A percentile compares a stretch with the other conserved stretches of the same genome.
Conservation (phyloP, 1,140 invertebrate genomes). For the Acarapis woodi region DNA sequence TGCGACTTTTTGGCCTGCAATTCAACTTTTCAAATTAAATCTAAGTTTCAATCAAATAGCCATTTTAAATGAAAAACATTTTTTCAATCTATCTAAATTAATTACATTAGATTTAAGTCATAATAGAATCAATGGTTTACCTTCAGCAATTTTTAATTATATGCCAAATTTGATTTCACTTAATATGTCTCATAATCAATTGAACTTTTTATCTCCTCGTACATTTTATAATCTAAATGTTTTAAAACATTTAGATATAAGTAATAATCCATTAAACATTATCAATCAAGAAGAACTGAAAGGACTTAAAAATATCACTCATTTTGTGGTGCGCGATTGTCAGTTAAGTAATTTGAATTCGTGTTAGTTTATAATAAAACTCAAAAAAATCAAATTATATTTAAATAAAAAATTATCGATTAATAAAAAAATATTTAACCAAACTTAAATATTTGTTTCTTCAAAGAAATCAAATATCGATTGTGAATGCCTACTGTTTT, state of each 20-base stretch:
- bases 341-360: constrained; percentile 13
- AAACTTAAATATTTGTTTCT: constrained; percentile 30
- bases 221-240: constrained; percentile 33
- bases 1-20: constrained; percentile 42
- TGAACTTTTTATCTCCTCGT: constrained; percentile 31
- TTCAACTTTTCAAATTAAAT: constrained; percentile 32
- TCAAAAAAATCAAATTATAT: too few species aligned
- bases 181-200: constrained; percentile 33
- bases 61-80: constrained; percentile 23
- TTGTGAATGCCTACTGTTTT: constrained; percentile 36
- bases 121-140: constrained; percentile 21
- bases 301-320: constrained; percentile 20
- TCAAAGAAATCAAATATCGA: constrained; percentile 40
- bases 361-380: too few species aligned
- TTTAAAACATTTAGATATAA: constrained; percentile 34
- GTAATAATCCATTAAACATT: constrained; percentile 35
- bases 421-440: constrained; percentile 18
- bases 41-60: constrained; percentile 43
- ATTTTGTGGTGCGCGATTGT: constrained; percentile 28
- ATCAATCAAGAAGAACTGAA: constrained; percentile 27
- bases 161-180: constrained; percentile 30
- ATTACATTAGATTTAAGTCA: constrained; percentile 19
- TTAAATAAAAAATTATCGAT: too few species aligned
- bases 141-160: constrained; percentile 37
- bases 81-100: constrained; percentile 19